Percentiles rank a stretch among this genome's conserved stretches.
Conservation (phyloP, 2,113 vertebrate genomes). For the Syngnathus scovelli region DNA sequence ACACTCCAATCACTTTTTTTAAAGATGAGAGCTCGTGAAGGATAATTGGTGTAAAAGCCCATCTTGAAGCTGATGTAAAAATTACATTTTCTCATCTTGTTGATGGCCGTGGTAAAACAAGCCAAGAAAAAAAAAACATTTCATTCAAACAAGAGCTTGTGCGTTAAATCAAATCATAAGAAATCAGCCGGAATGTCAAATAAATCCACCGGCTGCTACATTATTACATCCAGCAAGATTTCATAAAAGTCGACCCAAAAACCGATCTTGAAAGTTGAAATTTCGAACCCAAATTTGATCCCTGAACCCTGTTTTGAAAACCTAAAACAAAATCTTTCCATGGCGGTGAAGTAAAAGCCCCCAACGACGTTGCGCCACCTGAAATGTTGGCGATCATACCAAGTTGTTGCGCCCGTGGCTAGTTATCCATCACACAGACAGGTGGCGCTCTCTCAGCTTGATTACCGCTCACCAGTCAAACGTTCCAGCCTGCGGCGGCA, state of each 20-base stretch:
- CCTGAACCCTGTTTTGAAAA: too few species aligned
- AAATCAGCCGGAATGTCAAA: background rate
- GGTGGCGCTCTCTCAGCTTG: constrained; percentile 46
- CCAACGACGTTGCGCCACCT: background rate
- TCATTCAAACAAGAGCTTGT: background rate
- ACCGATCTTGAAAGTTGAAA: too few species aligned
- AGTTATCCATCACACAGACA: constrained; percentile 53
- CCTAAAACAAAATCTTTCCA: too few species aligned
- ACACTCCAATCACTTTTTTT: background rate
- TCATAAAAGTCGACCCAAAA: background rate
- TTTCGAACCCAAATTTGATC: too few species aligned
- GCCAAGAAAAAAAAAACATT: background rate
- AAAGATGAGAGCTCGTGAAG: background rate
- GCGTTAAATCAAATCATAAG: background rate
- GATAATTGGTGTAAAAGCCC: constrained; percentile 1
- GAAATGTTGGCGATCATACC: background rate
- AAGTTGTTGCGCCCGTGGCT: background rate
- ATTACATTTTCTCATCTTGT: background rate
- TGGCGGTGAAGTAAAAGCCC: background rate
- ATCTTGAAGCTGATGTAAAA: constrained; percentile 2
- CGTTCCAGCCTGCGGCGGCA: constrained; percentile 50
- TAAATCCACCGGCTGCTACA: background rate
- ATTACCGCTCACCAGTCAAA: constrained; percentile 52
- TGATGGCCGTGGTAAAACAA: background rate
- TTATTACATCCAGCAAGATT: background rate